Evolutionary conservation across 2,113 vertebrate genomes (phyloP).

Genomic region (Rattus rattus): DNA sequence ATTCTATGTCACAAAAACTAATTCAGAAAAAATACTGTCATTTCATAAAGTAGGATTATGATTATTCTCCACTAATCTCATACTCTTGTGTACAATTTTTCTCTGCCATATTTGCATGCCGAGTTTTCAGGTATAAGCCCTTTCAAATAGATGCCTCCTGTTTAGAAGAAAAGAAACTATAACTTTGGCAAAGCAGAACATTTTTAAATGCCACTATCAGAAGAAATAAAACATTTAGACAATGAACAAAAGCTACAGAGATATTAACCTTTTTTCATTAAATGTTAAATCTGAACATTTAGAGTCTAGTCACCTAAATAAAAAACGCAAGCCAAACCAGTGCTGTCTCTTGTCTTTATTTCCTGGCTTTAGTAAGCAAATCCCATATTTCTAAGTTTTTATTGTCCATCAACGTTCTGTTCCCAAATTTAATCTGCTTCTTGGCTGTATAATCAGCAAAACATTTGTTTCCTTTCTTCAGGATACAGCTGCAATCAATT

Average conservation of each 20-base stretch:
- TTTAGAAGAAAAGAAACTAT: conserved; percentile 71
- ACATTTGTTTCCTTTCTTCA: conserved; percentile 82
- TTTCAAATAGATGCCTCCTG: conserved; percentile 75
- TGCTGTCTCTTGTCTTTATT: conserved; percentile 54
- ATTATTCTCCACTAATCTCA: background rate
- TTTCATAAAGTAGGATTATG: background rate
- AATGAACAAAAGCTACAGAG: conserved; percentile 56
- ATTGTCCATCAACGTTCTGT: conserved; percentile 80
- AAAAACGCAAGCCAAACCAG: conserved; percentile 46
- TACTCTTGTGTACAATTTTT: background rate
- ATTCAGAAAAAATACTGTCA: background rate
- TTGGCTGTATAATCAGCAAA: conserved; percentile 83
- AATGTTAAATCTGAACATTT: conserved; percentile 60
- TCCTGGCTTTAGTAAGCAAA: conserved; percentile 77
- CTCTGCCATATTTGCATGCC: background rate
- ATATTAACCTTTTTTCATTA: conserved; percentile 56
- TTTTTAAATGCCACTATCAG: conserved; percentile 49
- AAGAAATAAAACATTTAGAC: conserved; percentile 67
- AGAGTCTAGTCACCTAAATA: conserved; percentile 26
- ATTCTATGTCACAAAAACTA: background rate
- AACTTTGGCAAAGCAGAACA: conserved; percentile 67
- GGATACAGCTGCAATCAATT: conserved; percentile 84
- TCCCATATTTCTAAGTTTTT: conserved; percentile 77
- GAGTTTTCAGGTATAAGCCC: background rate
- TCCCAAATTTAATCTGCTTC: conserved; percentile 86